Conservation (phyloP, 2,797 vertebrate species). For the Eulemur coronatus region DNA sequence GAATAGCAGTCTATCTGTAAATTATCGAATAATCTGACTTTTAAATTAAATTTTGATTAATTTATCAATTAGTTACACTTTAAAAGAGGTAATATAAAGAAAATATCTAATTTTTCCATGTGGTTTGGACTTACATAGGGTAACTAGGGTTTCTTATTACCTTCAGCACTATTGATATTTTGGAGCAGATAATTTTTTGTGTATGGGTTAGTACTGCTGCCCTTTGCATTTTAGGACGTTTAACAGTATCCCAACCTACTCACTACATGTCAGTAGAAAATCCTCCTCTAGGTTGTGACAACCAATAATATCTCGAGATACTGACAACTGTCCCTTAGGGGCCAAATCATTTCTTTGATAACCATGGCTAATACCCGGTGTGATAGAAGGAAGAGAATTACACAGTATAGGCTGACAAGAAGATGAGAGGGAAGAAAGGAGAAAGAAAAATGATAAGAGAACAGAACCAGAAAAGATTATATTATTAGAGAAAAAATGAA, state of each 20-base stretch:
- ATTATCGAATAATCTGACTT: neutral
- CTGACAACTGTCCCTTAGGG: neutral
- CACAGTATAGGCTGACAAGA: neutral
- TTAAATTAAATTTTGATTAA: neutral
- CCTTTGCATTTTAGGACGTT: neutral
- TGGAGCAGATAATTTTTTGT: neutral
- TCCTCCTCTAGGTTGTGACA: neutral
- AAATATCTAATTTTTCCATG: neutral
- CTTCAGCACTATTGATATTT: neutral
- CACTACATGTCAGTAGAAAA: neutral
- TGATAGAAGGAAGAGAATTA: neutral
- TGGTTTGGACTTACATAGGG: neutral
- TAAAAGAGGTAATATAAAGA: neutral
- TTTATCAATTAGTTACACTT: neutral
- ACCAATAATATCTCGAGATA: neutral
- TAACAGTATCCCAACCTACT: neutral
- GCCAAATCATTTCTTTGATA: neutral
- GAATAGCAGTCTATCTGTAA: neutral
- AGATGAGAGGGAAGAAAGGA: neutral
- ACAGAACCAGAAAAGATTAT: neutral
- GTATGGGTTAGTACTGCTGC: accelerated
- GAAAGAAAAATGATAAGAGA: neutral
- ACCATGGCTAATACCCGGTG: neutral
- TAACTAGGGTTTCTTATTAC: neutral
- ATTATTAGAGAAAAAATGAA: neutral